Evolutionary conservation across 1,140 invertebrate genomes (phyloP).

Genomic region (Piezodorus guildinii): DNA sequence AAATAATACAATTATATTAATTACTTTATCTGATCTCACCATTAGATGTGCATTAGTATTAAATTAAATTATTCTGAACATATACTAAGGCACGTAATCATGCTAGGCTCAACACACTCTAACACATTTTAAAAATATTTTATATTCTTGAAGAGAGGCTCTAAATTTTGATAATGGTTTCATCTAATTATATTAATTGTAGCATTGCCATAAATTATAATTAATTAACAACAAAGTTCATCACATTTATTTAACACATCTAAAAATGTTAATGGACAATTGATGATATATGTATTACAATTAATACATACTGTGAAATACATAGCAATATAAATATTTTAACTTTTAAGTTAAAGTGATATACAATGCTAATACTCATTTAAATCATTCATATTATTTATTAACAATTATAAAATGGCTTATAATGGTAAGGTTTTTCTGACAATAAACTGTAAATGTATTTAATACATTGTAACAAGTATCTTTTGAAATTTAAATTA

Average conservation of each 20-base stretch:
- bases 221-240: constrained; percentile 12
- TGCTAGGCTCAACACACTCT: background rate
- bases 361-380: background rate
- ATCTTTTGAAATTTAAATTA: background rate
- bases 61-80: background rate
- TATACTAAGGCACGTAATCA: constrained; percentile 7
- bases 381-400: background rate
- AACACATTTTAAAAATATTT: background rate
- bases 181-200: background rate
- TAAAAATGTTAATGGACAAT: background rate
- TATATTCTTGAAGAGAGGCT: background rate
- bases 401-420: constrained; percentile 12
- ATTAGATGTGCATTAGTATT: background rate
- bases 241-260: constrained; percentile 13
- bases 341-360: background rate
- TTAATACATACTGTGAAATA: background rate
- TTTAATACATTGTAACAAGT: background rate
- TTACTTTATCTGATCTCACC: background rate
- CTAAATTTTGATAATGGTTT: background rate
- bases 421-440: background rate
- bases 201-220: no score
- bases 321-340: background rate
- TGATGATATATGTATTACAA: constrained; percentile 1
- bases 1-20: background rate
- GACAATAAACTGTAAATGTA: background rate